Evolutionary conservation across 2,797 vertebrate genomes (phyloP), one percentile per base, ranked within the genome.

Genomic region (Danio tinwini): DNA sequence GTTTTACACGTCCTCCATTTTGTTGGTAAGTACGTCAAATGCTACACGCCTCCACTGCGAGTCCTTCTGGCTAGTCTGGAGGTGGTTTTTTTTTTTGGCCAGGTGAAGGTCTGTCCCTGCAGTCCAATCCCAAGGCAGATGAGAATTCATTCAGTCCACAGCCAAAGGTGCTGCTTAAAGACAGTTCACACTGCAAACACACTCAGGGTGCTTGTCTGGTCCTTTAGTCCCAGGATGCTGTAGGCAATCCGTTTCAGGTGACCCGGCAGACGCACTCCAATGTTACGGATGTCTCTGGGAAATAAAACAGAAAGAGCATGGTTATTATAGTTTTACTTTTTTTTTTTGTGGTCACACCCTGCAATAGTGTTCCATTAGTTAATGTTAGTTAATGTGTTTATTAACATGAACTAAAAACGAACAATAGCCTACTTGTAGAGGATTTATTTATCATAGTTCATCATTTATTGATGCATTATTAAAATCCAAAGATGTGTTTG

Each of bases 181-280:
- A 49, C 37, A 70, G 50, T 16, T 95, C 92, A 95, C 90, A 95
- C 93, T 3, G 93, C 92, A 45, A 97, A 96, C 77, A 94, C 93
- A 6, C 96, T 97, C 85, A 96, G 90, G 0, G 94, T 93, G 82
- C 93, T 96, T 10, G 94, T 95, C 88, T 97, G 96, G 89, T 98
- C 97, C 91, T 96, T 97, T 82, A 99, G 91, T 14, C 96, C 96
- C 92, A 98, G 83, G 83, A 99, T 95, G 91, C 98, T 98, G 90
- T 97, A 98, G 80, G 96, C 95, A 0, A 98, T 96, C 81, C 98
- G 94, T 87, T 98, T 98, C 91, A 98, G 93, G 91, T 99, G 97
- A 5, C 97, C 97, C 0, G 97, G 97, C 49, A 98, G 91, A 12
- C 96, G 95, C 72, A 99, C 96, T 0, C 97, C 98, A 0, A 98